Percentiles rank a stretch among this genome's conserved stretches.
phyloP scores from a whole-genome alignment of 2,888 invertebrate species.

The Ametastegia equiseti region DNA sequence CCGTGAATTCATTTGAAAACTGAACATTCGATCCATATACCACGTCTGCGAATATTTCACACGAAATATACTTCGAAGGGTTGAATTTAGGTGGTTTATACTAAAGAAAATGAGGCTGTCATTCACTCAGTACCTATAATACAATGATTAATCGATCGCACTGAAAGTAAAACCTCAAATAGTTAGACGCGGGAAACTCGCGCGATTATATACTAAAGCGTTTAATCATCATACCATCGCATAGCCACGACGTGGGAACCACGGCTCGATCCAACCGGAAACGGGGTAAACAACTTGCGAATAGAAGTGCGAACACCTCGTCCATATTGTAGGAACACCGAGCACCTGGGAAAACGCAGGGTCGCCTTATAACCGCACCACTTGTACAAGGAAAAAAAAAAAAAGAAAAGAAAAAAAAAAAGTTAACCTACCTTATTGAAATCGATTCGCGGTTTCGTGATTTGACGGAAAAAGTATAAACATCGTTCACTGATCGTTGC shows the following conservation, averaged over 20 bases:
- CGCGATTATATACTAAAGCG: neutral
- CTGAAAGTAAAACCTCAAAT: neutral
- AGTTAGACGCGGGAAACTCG: neutral
- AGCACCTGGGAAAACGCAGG: neutral
- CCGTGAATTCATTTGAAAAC: no score
- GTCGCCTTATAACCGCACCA: no score
- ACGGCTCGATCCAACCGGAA: constrained; percentile 21
- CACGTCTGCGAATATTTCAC: no score
- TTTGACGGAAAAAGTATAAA: neutral
- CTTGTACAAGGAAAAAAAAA: no score
- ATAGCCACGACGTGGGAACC: constrained; percentile 15
- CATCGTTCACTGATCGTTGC: no score
- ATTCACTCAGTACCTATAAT: no score
- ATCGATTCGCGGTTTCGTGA: neutral
- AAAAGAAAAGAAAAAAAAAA: no score
- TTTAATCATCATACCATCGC: constrained; percentile 9
- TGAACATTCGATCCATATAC: no score
- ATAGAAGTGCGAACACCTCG: neutral
- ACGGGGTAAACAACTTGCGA: constrained; percentile 39
- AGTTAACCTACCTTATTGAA: neutral
- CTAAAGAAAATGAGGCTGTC: no score
- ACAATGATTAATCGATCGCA: neutral
- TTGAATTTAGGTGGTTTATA: no score
- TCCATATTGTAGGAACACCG: neutral
- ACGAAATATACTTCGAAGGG: no score